These are phyloP conservation scores for Clostera curtula DNA, from an alignment of 2,888 invertebrate species.

Conservation along the genomic window DNA sequence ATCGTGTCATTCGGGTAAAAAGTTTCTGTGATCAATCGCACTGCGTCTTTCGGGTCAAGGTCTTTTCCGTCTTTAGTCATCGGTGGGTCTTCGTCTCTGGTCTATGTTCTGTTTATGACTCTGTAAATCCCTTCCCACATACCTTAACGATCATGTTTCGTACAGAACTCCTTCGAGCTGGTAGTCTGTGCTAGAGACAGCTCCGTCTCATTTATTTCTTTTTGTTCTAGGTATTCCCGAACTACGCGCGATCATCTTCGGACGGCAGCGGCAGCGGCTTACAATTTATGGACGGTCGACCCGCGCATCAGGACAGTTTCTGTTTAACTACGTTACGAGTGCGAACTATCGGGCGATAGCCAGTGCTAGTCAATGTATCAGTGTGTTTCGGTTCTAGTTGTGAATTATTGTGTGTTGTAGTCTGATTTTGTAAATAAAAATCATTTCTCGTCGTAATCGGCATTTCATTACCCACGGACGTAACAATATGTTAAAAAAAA, in stretches of 20 bases:
- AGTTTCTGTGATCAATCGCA: neutral
- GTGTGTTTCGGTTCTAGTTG: too few species aligned
- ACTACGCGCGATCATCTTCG: constrained; percentile 4
- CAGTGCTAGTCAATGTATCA: too few species aligned
- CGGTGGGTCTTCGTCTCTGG: constrained; percentile 2
- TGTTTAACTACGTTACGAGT: too few species aligned
- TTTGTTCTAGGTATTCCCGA: constrained; percentile 4
- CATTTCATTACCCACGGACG: too few species aligned
- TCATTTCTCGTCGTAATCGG: too few species aligned
- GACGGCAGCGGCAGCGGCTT: constrained; percentile 5
- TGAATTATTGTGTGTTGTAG: too few species aligned
- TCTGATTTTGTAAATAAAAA: too few species aligned
- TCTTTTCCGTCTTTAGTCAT: neutral
- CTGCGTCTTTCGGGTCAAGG: neutral
- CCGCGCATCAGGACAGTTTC: too few species aligned
- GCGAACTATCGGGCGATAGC: too few species aligned
- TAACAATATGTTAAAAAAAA: too few species aligned
- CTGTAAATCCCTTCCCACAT: constrained; percentile 4
- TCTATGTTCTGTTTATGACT: constrained; percentile 2
- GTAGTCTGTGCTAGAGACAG: neutral
- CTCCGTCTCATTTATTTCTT: neutral
- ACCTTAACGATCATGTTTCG: constrained; percentile 4
- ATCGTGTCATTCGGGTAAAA: constrained; percentile 3
- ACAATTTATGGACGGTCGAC: too few species aligned
- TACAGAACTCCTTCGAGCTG: constrained; percentile 10